Evolutionary conservation across 2,113 vertebrate species (phyloP), one percentile per base, ranked within the genome.

Genomic region (Mirounga angustirostris): DNA sequence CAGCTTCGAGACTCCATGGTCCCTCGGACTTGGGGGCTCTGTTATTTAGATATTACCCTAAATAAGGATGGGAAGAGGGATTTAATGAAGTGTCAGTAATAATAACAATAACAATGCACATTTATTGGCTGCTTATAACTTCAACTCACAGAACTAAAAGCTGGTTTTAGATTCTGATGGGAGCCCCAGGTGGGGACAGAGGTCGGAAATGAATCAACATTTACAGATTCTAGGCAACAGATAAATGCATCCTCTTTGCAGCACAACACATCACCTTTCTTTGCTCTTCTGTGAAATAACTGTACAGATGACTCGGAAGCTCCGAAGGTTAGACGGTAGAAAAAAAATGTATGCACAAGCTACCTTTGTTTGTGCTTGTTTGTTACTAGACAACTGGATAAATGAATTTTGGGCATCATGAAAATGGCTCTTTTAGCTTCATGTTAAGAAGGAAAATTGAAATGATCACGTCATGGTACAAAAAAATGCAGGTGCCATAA

Each of bases 341-440:
- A 94, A 97, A 89, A 8, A 94, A 96, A 78, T 24, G 56, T 54
- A 65, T 19, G 43, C 73, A 69, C 26, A 43, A 71, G 28, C 52
- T 90, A 78, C 56, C 33, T 95, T 87, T 86, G 71, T 76, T 97
- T 91, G 59, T 21, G 11, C 71, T 65, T 88, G 50, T 82, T 91
- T 92, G 21, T 80, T 87, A 71, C 24, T 10, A 95, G 94, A 96
- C 79, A 96, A 93, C 22, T 88, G 58, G 59, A 59, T 89, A 94
- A 83, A 74, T 90, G 83, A 95, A 74, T 71, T 78, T 43, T 71
- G 40, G 40, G 88, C 14, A 65, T 86, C 52, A 50, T 1, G 1
- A 76, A 50, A 73, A 80, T 16, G 83, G 56, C 65, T 74, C 30
- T 86, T 74, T 67, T 65, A 52, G 73, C 1, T 36, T 46, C 50